Evolutionary conservation across 35 echinoderm and acorn worm species (phyloP), one percentile per base, ranked within the genome.

Genomic region (Lytechinus pictus): DNA sequence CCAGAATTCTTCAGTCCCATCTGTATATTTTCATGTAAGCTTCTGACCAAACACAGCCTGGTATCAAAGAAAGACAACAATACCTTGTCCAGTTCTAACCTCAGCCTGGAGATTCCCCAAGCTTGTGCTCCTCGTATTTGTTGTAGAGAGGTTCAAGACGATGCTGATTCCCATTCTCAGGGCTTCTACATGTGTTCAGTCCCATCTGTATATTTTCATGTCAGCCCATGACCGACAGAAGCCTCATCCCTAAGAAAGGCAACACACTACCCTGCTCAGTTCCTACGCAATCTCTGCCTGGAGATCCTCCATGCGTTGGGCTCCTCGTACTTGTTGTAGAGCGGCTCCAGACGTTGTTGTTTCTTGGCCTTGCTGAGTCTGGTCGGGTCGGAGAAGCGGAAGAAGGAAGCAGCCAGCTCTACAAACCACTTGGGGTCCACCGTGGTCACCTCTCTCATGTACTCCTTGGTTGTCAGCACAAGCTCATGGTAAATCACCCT

Each of bases 241-340:
- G 21, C 61, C 14, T 24, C 19, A 71, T 4, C 14, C 61, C 61
- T 3, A 79, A 79, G 66, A 16, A 16, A 1, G 21, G 19, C 6
- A 79, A 24, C 66, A 79, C 66, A 24, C 66, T 79, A 79, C 66
- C 66, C 66, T 79, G 66, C 54, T 95, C 96, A 99, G 86, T 99
- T 99, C 57, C 98, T 95, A 87, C 98, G 94, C 52, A 98, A 92
- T 89, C 98, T 97, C 95, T 99, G 98, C 55, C 98, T 94, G 16
- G 98, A 99, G 72, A 99, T 99, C 92, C 98, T 94, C 98, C 98
- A 99, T 0, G 98, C 97, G 93, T 99, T 99, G 10, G 98, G 98
- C 95, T 99, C 98, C 95, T 99, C 98, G 93, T 99, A 99, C 94
- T 99, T 99, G 95, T 98, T 99, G 96, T 99, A 99, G 58, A 99